Evolutionary conservation across 2,113 vertebrate species (phyloP).

Genomic region (Nannobrachium achirus): DNA sequence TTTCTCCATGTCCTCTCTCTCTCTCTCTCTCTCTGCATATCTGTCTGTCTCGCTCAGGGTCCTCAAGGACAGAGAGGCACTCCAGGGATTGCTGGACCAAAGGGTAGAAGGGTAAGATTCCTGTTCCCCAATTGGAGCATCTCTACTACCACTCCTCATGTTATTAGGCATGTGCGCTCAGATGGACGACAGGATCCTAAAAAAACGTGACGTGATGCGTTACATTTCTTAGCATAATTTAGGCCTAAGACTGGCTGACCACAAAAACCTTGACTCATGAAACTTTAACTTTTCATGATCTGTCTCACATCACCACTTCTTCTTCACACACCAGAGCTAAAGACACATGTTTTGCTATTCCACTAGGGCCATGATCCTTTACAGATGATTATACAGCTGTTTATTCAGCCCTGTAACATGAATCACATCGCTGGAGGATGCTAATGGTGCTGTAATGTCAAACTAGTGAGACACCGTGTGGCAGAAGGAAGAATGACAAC

Average conservation of each 20-base stretch:
- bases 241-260: not conserved
- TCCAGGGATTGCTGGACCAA: conserved; percentile 84
- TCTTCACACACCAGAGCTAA: conserved; percentile 31
- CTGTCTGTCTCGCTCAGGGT: conserved; percentile 78
- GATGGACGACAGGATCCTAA: not conserved
- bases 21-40: conserved; percentile 13
- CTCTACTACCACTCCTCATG: not conserved
- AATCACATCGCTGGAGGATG: conserved; percentile 10
- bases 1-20: not conserved
- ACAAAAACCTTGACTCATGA: conserved; percentile 13
- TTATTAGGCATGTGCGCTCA: not conserved
- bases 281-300: not conserved
- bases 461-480: conserved; percentile 62
- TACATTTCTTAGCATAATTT: too few species aligned
- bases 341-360: conserved; percentile 25
- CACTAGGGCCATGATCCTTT: conserved; percentile 20
- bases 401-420: conserved; percentile 19
- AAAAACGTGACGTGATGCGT: too few species aligned
- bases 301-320: conserved; percentile 32
- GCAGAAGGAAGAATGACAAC: conserved; percentile 46
- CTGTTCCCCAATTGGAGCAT: not conserved
- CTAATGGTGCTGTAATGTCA: conserved; percentile 16
- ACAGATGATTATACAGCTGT: conserved; percentile 24
- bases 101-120: conserved; percentile 90
- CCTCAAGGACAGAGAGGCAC: conserved; percentile 83